Evolutionary conservation across 1,140 invertebrate genomes (phyloP), one percentile per base, ranked within the genome.

Genomic region (Parasteatoda tepidariorum): DNA sequence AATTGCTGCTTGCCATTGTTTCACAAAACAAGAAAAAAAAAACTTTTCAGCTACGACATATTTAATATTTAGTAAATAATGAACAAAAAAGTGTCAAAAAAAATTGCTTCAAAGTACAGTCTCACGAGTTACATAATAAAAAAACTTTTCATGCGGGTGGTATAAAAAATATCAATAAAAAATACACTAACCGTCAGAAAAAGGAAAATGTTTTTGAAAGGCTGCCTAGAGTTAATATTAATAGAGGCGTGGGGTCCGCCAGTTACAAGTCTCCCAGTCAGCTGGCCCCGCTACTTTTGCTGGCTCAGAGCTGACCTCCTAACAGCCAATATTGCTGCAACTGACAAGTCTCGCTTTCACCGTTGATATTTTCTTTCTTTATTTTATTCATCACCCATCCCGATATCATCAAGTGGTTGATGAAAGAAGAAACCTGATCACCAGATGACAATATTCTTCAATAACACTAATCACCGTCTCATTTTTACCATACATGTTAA

Each of bases 351-450:
- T n/a, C n/a, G n/a, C n/a, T n/a, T n/a, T n/a, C 9, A 18, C 9
- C 64, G n/a, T n/a, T 67, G 34, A 38, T 24, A 64, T 24, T 15
- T 48, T 48, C 9, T 18, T 13, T 48, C 18, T 48, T 48, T 48
- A 18, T 48, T 2, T 48, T n/a, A n/a, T n/a, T 7, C 55, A 5
- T 15, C 34, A n/a, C 41, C 31, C 31, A 33, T 41, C 26, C 15
- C 33, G 64, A 34, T 34, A 67, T 67, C 64, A 67, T 67, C 64
- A 67, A 67, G 64, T 67, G 64, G 64, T 67, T 67, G 4, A 64
- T 28, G 30, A 30, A 13, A 11, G 1, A 48, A 18, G 38, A 48
- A 48, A 48, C 38, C 38, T 48, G 38, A 48, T 48, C 38, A 48
- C 38, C 38, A 48, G 38, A 48, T 48, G 38, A 48, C 38, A 18